Evolutionary conservation across 2,888 invertebrate species (phyloP).

Genomic region (Muschampia plurimacula): DNA sequence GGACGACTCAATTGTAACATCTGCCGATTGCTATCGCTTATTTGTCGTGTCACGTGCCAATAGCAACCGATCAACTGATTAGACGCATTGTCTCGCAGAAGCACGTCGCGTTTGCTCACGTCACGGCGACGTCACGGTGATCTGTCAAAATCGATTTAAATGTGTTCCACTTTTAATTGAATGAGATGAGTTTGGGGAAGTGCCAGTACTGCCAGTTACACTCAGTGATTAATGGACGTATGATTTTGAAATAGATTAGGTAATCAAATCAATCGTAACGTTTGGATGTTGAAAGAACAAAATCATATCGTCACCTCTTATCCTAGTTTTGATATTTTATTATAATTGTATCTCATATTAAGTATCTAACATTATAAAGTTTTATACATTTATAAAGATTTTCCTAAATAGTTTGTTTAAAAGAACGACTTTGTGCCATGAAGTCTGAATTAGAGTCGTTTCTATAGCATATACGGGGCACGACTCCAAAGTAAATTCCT

Average conservation of each 20-base stretch:
- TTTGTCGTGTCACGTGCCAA: slow-evolving; percentile 54
- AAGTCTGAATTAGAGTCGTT: too few relatives aligned
- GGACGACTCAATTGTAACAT: slow-evolving; percentile 43
- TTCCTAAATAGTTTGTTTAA: too few relatives aligned
- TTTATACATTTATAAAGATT: too few relatives aligned
- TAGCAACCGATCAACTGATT: slow-evolving; percentile 51
- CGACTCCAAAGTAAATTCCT: too few relatives aligned
- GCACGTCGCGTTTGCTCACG: slow-evolving; percentile 43
- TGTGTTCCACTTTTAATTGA: slow-evolving; percentile 51
- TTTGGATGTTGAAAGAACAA: slow-evolving; percentile 7
- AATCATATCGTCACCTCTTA: neutral
- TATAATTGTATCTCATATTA: neutral
- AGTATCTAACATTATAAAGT: neutral
- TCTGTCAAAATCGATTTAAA: slow-evolving; percentile 54
- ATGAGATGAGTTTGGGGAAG: slow-evolving; percentile 44
- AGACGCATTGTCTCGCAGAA: slow-evolving; percentile 51
- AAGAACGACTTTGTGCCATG: too few relatives aligned
- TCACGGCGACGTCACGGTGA: slow-evolving; percentile 54
- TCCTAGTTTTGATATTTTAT: neutral
- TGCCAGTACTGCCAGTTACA: slow-evolving; percentile 27
- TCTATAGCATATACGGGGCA: too few relatives aligned
- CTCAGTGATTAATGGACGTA: slow-evolving; percentile 35
- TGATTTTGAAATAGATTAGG: slow-evolving; percentile 39
- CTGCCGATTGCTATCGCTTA: slow-evolving; percentile 53
- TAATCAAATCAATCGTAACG: slow-evolving; percentile 25